Evolutionary conservation across 2,797 vertebrate genomes (phyloP).

Genomic region (Presbytis comata): DNA sequence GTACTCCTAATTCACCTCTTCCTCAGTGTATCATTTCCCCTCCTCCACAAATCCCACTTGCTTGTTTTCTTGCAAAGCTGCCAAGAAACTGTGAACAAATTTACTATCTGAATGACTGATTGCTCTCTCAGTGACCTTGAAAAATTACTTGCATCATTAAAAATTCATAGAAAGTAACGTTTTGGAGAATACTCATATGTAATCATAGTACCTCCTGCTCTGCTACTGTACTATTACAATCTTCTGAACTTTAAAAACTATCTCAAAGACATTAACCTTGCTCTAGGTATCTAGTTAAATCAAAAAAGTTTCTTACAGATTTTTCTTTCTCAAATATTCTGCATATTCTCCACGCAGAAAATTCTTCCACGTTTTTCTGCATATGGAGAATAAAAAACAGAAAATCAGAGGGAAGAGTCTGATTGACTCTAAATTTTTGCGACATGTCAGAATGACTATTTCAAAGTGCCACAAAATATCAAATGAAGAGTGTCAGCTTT

Average conservation of each 20-base stretch:
- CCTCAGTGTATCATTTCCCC: slow-evolving; percentile 75
- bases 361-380: background rate
- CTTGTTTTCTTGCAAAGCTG: slow-evolving; percentile 84
- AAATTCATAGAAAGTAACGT: slow-evolving; percentile 87
- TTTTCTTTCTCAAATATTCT: background rate
- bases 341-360: background rate
- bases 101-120: slow-evolving; percentile 87
- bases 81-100: slow-evolving; percentile 87
- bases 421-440: background rate
- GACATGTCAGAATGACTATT: background rate
- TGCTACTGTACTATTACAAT: slow-evolving; percentile 76
- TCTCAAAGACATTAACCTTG: slow-evolving; percentile 72
- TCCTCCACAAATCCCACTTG: slow-evolving; percentile 76
- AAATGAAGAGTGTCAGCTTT: background rate
- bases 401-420: background rate
- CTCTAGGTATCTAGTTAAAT: background rate
- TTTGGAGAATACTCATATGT: slow-evolving; percentile 83
- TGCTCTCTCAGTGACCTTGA: slow-evolving; percentile 85
- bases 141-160: slow-evolving; percentile 87
- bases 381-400: background rate
- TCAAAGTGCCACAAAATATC: background rate
- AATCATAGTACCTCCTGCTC: slow-evolving; percentile 84
- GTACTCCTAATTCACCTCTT: slow-evolving; percentile 47
- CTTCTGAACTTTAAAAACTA: slow-evolving; percentile 79
- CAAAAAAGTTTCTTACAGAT: background rate